Evolutionary conservation across 2,113 vertebrate genomes (phyloP), one percentile per base, ranked within the genome.

Genomic region (Sorex fumeus): DNA sequence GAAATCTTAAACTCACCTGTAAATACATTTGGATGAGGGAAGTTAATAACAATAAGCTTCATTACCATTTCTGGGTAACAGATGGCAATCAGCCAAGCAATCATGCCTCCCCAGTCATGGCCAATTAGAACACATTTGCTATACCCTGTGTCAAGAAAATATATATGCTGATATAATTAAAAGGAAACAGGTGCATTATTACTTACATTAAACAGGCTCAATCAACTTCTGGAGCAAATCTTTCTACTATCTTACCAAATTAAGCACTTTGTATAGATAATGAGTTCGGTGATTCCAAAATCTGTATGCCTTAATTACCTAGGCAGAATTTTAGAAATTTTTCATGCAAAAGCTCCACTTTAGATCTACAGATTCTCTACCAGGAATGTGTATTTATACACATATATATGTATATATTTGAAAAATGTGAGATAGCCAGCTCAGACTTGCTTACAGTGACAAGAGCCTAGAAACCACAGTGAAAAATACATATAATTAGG

Each of bases 41-140:
- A 99, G 97, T 99, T 99, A 30, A 99, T 97, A 95, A 99, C 98
- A 70, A 99, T 98, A 93, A 99, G 98, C 93, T 99, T 99, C 8
- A 98, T 98, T 95, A 99, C 99, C 99, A 99, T 99, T 98, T 99
- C 99, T 21, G 99, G 99, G 95, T 99, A 99, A 96, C 99, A 99
- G 91, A 99, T 99, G 72, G 99, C 99, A 89, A 99, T 98, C 72
- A 99, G 98, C 99, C 99, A 99, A 36, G 99, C 99, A 6, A 99
- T 97, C 97, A 98, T 99, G 95, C 99, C 99, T 25, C 99, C 99
- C 99, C 99, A 99, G 98, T 99, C 99, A 8, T 99, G 99, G 89
- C 99, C 99, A 94, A 99, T 98, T 72, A 99, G 97, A 96, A 98
- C 98, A 96, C 99, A 99, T 97, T 99, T 99, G 98, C 98, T 99